A percentile compares a stretch with the other conserved stretches of the same genome.
These are phyloP conservation scores for Leptodactylus fallax DNA, from an alignment of 2,797 vertebrate genomes.

Conservation along the genomic window DNA sequence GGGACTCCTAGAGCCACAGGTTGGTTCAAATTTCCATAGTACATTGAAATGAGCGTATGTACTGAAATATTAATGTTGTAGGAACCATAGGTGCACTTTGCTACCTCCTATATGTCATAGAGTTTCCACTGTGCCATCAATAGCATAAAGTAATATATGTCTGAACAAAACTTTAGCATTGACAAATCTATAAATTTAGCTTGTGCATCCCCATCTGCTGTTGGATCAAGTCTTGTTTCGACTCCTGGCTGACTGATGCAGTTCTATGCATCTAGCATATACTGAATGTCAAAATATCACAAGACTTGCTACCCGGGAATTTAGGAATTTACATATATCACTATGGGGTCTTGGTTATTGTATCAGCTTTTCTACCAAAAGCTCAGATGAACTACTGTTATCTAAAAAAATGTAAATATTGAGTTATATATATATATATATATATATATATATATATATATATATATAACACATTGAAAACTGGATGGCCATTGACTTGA, in stretches of 20 bases:
- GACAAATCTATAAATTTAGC: conserved; percentile 41
- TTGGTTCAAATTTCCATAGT: neutral
- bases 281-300: neutral
- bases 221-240: neutral
- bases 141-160: conserved; percentile 31
- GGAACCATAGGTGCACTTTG: neutral
- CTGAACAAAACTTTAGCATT: neutral
- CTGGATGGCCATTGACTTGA: no score
- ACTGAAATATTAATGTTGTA: neutral
- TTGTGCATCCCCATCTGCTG: conserved; percentile 15
- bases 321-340: neutral
- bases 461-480: no score
- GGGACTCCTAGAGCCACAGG: neutral
- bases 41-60: neutral
- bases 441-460: no score
- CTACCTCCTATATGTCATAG: neutral
- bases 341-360: neutral
- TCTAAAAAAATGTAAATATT: no score
- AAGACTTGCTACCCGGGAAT: no score
- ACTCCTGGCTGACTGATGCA: conserved; percentile 33
- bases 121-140: neutral
- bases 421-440: no score
- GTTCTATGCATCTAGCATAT: neutral
- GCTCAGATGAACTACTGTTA: neutral
- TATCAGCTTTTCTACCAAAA: neutral